phyloP scores from a whole-genome alignment of 1,140 invertebrate species.

The Ephestia elutella region DNA sequence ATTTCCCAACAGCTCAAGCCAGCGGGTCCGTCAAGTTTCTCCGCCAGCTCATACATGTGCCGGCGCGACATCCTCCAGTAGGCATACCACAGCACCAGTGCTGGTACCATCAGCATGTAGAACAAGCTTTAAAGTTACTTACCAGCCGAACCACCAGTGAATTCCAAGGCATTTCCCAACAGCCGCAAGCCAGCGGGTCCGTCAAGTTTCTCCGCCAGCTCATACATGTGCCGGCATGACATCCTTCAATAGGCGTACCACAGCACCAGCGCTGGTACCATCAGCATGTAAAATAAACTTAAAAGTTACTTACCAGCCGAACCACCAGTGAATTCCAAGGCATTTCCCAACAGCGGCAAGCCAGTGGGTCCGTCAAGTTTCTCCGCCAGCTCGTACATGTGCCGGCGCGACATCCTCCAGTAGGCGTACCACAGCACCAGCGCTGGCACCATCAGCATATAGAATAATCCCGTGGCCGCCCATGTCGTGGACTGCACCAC shows the following conservation, averaged over 20 bases:
- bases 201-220: too few species aligned
- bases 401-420: slow-evolving; percentile 80
- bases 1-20: slow-evolving; percentile 82
- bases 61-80: too few species aligned
- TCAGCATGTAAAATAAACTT: too few species aligned
- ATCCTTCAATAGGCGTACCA: too few species aligned
- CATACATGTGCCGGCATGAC: too few species aligned
- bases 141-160: slow-evolving; percentile 80
- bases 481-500: slow-evolving; percentile 48
- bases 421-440: slow-evolving; percentile 81
- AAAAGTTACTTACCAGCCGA: slow-evolving; percentile 74
- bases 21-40: too few species aligned
- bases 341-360: slow-evolving; percentile 81
- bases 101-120: too few species aligned
- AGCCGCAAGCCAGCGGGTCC: too few species aligned
- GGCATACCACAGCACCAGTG: too few species aligned
- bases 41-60: too few species aligned
- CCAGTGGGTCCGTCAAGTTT: slow-evolving; percentile 82
- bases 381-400: slow-evolving; percentile 81
- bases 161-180: slow-evolving; percentile 82
- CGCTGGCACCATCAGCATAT: slow-evolving; percentile 80
- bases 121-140: too few species aligned
- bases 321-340: slow-evolving; percentile 80
- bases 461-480: slow-evolving; percentile 77
- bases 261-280: too few species aligned